Base-by-base conservation (phyloP, 1,140 invertebrate species). In the Ericerus pela region DNA sequence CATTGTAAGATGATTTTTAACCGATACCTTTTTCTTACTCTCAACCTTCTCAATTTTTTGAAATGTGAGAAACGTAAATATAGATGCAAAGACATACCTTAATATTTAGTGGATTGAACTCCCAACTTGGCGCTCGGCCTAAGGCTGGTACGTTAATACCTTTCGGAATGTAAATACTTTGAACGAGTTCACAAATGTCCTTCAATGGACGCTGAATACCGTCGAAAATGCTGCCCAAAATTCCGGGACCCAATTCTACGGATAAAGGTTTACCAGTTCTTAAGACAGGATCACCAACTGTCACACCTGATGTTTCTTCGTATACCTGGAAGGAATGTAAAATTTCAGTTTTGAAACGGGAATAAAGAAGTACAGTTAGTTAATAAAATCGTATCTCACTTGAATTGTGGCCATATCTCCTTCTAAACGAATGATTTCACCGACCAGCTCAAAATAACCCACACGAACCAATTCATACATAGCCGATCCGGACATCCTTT, bases 391-490 rank as follows among this genome's bases (percentile, higher is more conserved):
- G 16, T 31, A 31, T 33, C 11, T 37, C 69, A 84, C 84, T 79
- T 97, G 94, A 70, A 99, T 99, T 58, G 96, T 99, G 43, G 96
- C 96, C 84, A 96, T 93, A 70, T 99, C 96, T 56, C 94, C 94
- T 75, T 99, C 96, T 55, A 99, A 76, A 71, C 96, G 83, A 75
- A 99, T 99, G 70, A 99, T 99, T 76, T 99, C 96, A 60, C 96
- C 96, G 1, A 99, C 96, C 62, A 99, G 74, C 72, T 99, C 94
- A 62, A 84, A 81, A 72, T 99, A 96, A 14, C 96, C 96, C 8
- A 99, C 96, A 67, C 96, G 81, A 53, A 99, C 96, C 73, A 99
- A 71, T 73, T 99, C 96, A 80, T 99, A 99, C 95, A 99, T 99
- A 78, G 96, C 96, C 11, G 96, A 90, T 60, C 96, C 96, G 59